Base-by-base conservation (phyloP, 2,888 invertebrate genomes). In the Microctonus brassicae region DNA sequence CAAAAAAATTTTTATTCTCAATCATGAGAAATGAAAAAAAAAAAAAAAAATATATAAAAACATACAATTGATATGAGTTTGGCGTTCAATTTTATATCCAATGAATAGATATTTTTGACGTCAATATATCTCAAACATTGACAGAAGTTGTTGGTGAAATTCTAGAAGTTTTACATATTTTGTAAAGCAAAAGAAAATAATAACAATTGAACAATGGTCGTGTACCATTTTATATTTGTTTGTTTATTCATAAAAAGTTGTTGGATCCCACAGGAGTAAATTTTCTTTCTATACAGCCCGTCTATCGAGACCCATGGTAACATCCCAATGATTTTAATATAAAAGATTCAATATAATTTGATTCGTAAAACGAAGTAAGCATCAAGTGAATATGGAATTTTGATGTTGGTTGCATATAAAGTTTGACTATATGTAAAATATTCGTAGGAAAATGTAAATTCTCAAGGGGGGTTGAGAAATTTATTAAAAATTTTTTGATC, bases 401-500 rank as follows among this genome's bases (percentile, higher is more conserved):
- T 17, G 6, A 47, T 47, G 47, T 47, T 47, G 17, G 17, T 7
- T 4, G 17, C 17, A n/a, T 47, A 47, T 20, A 47, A 47, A 47
- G 47, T 47, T 47, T 47, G 47, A 47, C 47, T 17, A 47, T 17
- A 17, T 17, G 7, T 47, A 9, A 47, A 47, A 47, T 55, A 24
- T 55, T 55, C 55, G 26, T 26, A 13, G 26, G 3, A 9, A 55
- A 26, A 22, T 9, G 24, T 13, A 10, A 24, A 55, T 55, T 24
- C 26, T 55, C 55, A 2, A 13, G 11, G 11, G 24, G 26, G 11
- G 22, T 53, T 3, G 26, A 55, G 24, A 26, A 55, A 55, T 55
- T 13, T 24, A 55, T 55, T 55, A 55, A 24, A 55, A 55, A 24
- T 26, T 22, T 55, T 55, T 55, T 55, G 55, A 55, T 55, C 55